Conservation (phyloP, 1,140 invertebrate species). For the Lepidurus arcticus region DNA sequence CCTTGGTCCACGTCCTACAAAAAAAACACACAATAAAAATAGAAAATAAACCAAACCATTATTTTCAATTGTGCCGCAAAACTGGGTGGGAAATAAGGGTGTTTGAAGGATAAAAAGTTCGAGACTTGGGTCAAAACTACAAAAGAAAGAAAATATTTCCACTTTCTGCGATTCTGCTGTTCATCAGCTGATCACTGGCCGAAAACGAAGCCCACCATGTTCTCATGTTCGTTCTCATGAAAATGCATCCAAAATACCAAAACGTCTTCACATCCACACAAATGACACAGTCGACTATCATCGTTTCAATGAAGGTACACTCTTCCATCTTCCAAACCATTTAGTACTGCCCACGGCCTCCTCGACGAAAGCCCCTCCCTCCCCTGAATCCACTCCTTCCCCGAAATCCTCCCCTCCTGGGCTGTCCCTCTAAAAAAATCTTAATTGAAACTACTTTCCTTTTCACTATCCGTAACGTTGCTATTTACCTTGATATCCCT, state of each 20-base stretch:
- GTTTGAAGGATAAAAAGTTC: background rate
- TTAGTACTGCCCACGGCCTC: conserved; percentile 12
- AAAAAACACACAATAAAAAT: background rate
- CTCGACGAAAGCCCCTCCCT: conserved; percentile 30
- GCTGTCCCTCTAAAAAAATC: conserved; percentile 28
- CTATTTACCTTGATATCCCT: conserved; percentile 35
- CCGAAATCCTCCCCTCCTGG: conserved; percentile 15
- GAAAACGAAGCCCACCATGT: no score
- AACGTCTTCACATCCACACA: background rate
- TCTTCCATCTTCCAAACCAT: background rate
- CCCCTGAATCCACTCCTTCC: conserved; percentile 32
- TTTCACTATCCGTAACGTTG: no score
- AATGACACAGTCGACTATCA: background rate
- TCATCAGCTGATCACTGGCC: no score
- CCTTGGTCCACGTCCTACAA: background rate
- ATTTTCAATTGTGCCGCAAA: conserved; percentile 15
- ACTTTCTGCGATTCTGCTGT: no score
- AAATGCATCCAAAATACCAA: no score
- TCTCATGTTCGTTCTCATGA: no score
- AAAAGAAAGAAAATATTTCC: no score
- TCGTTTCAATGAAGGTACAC: background rate
- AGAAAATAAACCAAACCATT: background rate
- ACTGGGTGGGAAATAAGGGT: background rate
- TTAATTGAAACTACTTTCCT: background rate
- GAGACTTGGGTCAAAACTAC: background rate